phyloP scores from a whole-genome alignment of 2,113 vertebrate genomes.

The Merops nubicus region DNA sequence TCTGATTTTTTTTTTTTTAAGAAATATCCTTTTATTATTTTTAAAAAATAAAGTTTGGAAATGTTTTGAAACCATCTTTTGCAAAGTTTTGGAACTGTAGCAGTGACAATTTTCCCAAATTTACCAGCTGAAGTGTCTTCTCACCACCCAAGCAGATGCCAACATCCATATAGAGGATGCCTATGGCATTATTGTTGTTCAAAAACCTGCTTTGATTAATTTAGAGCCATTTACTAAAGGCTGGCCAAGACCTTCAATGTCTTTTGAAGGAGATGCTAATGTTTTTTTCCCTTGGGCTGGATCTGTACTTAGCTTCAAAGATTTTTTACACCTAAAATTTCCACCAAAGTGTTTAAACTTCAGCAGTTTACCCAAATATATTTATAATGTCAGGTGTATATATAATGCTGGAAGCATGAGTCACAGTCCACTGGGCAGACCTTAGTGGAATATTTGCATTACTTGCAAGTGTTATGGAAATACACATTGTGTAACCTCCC shows the following conservation, averaged over 20 bases:
- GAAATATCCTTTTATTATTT: background rate
- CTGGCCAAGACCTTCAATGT: background rate
- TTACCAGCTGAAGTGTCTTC: background rate
- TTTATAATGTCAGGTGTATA: background rate
- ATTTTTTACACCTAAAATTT: background rate
- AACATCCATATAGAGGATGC: background rate
- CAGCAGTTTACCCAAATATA: background rate
- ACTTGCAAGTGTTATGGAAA: background rate
- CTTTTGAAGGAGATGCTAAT: background rate
- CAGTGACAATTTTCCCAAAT: background rate
- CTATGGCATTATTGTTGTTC: background rate
- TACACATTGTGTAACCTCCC: fast-evolving
- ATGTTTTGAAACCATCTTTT: background rate
- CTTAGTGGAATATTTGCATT: background rate
- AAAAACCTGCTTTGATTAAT: background rate
- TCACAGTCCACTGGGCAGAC: fast-evolving
- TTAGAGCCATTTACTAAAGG: background rate
- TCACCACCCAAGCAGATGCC: background rate
- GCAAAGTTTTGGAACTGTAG: background rate
- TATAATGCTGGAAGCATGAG: background rate
- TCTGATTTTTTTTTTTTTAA: background rate
- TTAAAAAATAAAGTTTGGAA: background rate
- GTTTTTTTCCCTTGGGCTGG: background rate
- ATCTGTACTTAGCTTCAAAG: background rate
- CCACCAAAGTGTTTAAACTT: background rate